Conservation (phyloP, 2,888 invertebrate genomes). For the Hydrotaea diabolus region DNA sequence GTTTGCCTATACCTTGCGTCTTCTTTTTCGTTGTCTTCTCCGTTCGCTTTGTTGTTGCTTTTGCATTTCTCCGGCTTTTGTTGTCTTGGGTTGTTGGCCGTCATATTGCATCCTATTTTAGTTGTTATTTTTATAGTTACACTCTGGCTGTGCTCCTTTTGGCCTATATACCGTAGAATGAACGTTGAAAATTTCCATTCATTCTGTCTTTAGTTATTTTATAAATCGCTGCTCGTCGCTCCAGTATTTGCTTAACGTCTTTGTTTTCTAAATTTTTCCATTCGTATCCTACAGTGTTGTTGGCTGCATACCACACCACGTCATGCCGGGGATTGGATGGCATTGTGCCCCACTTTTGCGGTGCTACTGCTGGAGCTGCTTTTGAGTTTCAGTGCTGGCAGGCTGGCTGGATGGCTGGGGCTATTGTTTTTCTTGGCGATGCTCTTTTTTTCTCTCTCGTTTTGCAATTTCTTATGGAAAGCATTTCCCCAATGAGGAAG, state of each 20-base stretch:
- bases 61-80: slow-evolving; percentile 4
- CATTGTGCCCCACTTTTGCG: slow-evolving; percentile 20
- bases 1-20: slow-evolving; percentile 26
- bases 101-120: slow-evolving; percentile 44
- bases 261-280: slow-evolving; percentile 36
- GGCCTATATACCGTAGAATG: slow-evolving; percentile 41
- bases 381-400: not conserved
- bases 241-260: slow-evolving; percentile 44
- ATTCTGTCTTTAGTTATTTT: not conserved
- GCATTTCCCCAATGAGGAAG: slow-evolving; percentile 58
- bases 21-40: not conserved
- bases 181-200: slow-evolving; percentile 21
- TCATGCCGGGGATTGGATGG: not conserved
- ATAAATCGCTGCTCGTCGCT: not conserved
- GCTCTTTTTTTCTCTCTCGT: slow-evolving; percentile 37
- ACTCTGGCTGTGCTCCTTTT: slow-evolving; percentile 36
- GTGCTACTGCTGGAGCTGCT: not conserved
- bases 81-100: slow-evolving; percentile 51
- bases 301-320: slow-evolving; percentile 31
- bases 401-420: not conserved
- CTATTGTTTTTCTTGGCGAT: not conserved
- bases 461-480: slow-evolving; percentile 47
- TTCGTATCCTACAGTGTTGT: slow-evolving; percentile 39
- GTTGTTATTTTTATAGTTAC: slow-evolving; percentile 29
- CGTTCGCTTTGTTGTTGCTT: no score